Evolutionary conservation across 2,888 invertebrate genomes (phyloP), one percentile per base, ranked within the genome.

Genomic region (Falcaria lacertinaria): DNA sequence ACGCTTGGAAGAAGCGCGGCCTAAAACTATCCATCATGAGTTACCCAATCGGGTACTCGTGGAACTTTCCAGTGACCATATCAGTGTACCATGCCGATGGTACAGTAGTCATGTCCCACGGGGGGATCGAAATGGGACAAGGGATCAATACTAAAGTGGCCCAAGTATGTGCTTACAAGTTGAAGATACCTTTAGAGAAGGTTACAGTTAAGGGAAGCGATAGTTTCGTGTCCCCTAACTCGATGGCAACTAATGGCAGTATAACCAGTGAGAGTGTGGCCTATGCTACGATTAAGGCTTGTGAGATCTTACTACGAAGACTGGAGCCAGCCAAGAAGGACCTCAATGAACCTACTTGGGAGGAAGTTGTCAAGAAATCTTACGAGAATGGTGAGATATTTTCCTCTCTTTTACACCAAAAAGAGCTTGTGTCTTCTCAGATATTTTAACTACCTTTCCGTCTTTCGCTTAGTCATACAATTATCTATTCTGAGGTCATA

Each of bases 1-100:
- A 95, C 74, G 90, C 94, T 15, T 96, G 95, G 95, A 93, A 90
- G 64, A 96, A 96, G 68, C 91, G 90, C 34, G 94, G 91, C 0
- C 73, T 94, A 1, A 83, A 90, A 11, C 48, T 94, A 0, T 88
- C 92, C 0, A 87, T 94, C 0, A 92, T 95, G 91, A 90, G 90
- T 15, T 96, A 91, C 69, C 91, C 91, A 0, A 78, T 93, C 15
- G 64, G 1, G 0, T 85, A 90, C 43, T 80, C 67, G 2, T 91
- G 91, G 16, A 90, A 89, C 41, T 93, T 79, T 48, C 80, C 91
- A 25, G 90, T 91, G 0, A 85, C 91, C 11, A 90, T 95, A 28
- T 90, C 93, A 0, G 90, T 95, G 43, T 94, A 92, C 67, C 92
- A 92, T 39, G 86, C 87, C 0, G 93, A 94, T 69, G 94, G 93